Evolutionary conservation across 2,113 vertebrate genomes (phyloP), one percentile per base, ranked within the genome.

Genomic region (Eptesicus fuscus): DNA sequence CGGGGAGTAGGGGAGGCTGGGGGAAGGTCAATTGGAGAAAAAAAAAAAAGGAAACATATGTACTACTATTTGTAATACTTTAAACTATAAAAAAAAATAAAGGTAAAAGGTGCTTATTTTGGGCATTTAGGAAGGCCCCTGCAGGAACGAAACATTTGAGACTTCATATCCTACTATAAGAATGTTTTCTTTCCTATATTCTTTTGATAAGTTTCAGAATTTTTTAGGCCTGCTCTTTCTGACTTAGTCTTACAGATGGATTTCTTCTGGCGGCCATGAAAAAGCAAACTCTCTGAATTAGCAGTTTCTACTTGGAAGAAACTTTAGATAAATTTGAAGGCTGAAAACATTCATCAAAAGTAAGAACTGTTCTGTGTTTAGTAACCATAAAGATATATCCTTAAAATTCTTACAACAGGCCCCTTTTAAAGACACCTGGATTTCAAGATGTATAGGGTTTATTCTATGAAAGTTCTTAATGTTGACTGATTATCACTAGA

Each of bases 251-350:
- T 74, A 9, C 42, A 74, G 90, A 56, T 88, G 74, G 73, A 83
- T 95, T 90, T 79, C 80, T 74, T 85, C n/a, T 6, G 30, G 56
- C 23, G 61, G 56, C 8, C 10, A 63, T 78, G 25, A 92, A 86
- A 82, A 94, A 73, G 59, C 23, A 93, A 85, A 93, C 40, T 78
- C 42, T 95, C 17, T 65, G 40, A 94, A 61, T 92, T 87, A 69
- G n/a, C 56, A 94, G 61, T 59, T 83, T 88, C 35, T 67, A 63
- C 61, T 80, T 67, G 28, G 11, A 59, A 86, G 25, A 90, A 92
- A 84, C 9, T 70, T 92, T 9, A 61, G 51, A 51, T 88, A 74
- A 17, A 63, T 76, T 25, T 79, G 65, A 44, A 84, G 82, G 18
- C 63, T 74, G 51, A 90, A 93, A 91, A 79, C 16, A 87, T 25